Percentiles rank a stretch among this genome's conserved stretches.
Conservation (phyloP, 37 sponge, comb jelly and placozoan genomes). For the Mnemiopsis leidyi region DNA sequence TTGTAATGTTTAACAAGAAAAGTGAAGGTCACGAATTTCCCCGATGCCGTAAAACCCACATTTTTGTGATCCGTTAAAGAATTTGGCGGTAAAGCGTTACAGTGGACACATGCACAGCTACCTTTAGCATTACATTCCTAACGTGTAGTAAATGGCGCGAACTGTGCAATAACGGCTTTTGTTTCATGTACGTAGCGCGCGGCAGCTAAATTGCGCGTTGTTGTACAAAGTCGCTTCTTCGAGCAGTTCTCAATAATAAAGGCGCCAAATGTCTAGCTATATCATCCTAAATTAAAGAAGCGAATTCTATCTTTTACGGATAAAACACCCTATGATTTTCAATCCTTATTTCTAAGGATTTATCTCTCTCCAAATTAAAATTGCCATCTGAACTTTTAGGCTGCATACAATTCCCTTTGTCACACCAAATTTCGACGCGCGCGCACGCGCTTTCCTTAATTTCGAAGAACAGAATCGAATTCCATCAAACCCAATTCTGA, state of each 20-base stretch:
- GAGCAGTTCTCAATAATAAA: conserved; percentile 39
- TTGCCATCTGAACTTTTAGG: too few species aligned
- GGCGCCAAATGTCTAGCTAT: conserved; percentile 14
- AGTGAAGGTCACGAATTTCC: too few species aligned
- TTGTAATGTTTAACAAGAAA: too few species aligned
- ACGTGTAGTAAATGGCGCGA: conserved; percentile 30
- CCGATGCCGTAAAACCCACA: too few species aligned
- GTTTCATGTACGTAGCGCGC: conserved; percentile 5
- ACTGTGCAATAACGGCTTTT: conserved; percentile 45
- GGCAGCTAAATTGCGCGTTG: neutral
- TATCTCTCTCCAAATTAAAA: too few species aligned
- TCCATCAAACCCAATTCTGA: neutral
- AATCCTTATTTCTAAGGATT: neutral
- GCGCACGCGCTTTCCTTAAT: neutral
- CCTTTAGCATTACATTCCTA: neutral
- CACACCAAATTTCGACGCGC: neutral
- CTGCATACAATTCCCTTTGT: too few species aligned
- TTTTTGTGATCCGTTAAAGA: too few species aligned
- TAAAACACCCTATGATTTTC: neutral
- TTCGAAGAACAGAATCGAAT: neutral
- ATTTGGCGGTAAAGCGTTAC: neutral
- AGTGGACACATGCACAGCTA: neutral
- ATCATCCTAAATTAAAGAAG: neutral
- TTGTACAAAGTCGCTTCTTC: neutral
- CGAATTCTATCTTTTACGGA: neutral